Percentiles rank a stretch among this genome's conserved stretches.
Evolutionary conservation across 1,140 invertebrate species (phyloP).

Genomic region (Asbolus verrucosus): DNA sequence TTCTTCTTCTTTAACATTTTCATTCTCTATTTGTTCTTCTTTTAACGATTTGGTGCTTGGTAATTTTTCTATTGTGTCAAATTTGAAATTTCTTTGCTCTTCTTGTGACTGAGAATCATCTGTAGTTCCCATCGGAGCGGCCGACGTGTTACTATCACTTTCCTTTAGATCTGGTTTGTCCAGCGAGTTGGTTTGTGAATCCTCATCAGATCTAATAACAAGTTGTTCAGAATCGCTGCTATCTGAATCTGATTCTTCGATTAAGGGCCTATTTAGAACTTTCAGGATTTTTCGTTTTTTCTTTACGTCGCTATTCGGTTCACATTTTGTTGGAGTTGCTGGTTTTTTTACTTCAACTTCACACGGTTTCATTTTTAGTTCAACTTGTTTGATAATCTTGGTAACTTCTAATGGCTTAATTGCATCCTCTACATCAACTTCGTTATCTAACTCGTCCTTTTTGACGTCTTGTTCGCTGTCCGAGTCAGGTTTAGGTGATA

Average conservation of each 20-base stretch:
- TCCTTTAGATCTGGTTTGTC: conserved; percentile 59
- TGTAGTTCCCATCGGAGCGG: conserved; percentile 47
- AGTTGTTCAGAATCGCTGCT: conserved; percentile 80
- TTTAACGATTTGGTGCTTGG: conserved; percentile 24
- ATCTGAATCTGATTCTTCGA: conserved; percentile 68
- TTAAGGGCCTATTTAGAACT: conserved; percentile 65
- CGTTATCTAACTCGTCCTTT: conserved; percentile 45
- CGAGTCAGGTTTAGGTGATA: conserved; percentile 53
- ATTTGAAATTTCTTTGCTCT: conserved; percentile 60
- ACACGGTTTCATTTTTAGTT: conserved; percentile 42
- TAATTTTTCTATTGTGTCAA: conserved; percentile 61
- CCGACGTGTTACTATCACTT: conserved; percentile 55
- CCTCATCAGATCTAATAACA: conserved; percentile 66
- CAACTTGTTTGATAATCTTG: conserved; percentile 44
- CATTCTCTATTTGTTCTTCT: conserved; percentile 52
- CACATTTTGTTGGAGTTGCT: conserved; percentile 42
- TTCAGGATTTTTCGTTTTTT: conserved; percentile 64
- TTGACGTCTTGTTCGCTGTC: conserved; percentile 52
- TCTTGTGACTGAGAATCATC: conserved; percentile 58
- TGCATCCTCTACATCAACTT: conserved; percentile 56
- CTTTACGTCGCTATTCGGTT: conserved; percentile 52
- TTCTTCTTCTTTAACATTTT: conserved; percentile 58
- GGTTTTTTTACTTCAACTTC: conserved; percentile 33
- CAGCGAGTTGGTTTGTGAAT: conserved; percentile 60
- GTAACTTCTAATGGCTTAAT: conserved; percentile 51